These are phyloP conservation scores for Beris morrisii DNA, from an alignment of 2,888 invertebrate genomes.

Conservation along the genomic window DNA sequence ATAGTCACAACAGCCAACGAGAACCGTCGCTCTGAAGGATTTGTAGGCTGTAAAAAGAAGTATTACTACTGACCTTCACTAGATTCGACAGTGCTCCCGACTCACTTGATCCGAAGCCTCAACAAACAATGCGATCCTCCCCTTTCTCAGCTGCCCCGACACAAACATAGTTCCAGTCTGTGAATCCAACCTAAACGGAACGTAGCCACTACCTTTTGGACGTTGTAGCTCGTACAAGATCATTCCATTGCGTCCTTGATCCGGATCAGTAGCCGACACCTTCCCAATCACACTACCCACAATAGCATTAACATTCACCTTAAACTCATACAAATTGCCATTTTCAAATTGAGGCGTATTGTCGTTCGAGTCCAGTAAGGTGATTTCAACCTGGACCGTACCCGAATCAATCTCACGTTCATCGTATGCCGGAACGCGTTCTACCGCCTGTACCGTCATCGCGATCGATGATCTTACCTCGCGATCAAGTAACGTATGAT, in stretches of 20 bases:
- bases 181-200: constrained; percentile 72
- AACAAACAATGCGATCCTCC: constrained; percentile 77
- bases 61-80: background rate
- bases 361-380: constrained; percentile 85
- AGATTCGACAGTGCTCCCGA: background rate
- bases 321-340: constrained; percentile 80
- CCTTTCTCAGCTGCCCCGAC: constrained; percentile 65
- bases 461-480: constrained; percentile 72
- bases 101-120: constrained; percentile 72
- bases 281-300: constrained; percentile 75
- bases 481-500: constrained; percentile 73
- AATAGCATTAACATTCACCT: constrained; percentile 67
- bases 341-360: constrained; percentile 86
- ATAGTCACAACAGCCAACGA: constrained; percentile 84
- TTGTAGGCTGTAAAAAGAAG: constrained; percentile 63
- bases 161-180: constrained; percentile 71
- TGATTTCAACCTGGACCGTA: constrained; percentile 76
- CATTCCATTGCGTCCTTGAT: constrained; percentile 68
- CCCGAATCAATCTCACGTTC: constrained; percentile 53
- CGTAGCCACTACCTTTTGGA: constrained; percentile 65
- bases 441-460: constrained; percentile 78
- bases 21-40: constrained; percentile 80
- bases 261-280: constrained; percentile 81
- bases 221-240: constrained; percentile 74
- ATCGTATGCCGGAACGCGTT: constrained; percentile 67